These are phyloP conservation scores for Etheostoma nigrum DNA, from an alignment of 2,797 vertebrate genomes.

Conservation along the genomic window DNA sequence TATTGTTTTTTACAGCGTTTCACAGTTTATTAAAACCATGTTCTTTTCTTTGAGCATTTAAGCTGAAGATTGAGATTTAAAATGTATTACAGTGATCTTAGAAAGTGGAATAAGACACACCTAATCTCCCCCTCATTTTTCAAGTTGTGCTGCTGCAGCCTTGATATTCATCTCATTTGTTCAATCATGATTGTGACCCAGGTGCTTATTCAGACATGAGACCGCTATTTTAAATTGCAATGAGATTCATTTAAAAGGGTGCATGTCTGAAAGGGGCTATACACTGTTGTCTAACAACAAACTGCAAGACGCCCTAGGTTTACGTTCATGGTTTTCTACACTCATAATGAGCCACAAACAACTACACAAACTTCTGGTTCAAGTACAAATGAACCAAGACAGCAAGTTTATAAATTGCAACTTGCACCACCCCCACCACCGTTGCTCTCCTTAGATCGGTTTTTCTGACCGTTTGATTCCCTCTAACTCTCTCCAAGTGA, in stretches of 20 bases:
- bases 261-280: background rate
- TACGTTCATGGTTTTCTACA: background rate
- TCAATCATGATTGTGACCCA: background rate
- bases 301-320: background rate
- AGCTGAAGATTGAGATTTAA: background rate
- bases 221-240: background rate
- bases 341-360: background rate
- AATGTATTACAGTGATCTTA: background rate
- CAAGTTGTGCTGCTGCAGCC: background rate
- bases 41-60: background rate
- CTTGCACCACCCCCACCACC: background rate
- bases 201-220: background rate
- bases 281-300: background rate
- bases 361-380: background rate
- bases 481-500: slow-evolving; percentile 35
- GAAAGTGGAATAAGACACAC: background rate
- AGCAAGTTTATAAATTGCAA: background rate
- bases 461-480: slow-evolving; percentile 18
- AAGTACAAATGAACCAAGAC: background rate
- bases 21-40: background rate
- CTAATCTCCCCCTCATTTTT: background rate
- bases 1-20: too few species aligned
- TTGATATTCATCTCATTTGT: background rate
- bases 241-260: background rate
- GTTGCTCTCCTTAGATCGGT: slow-evolving; percentile 23